A percentile compares a stretch with the other conserved stretches of the same genome.
These are phyloP conservation scores for Telenomus remus DNA, from an alignment of 1,140 invertebrate genomes.

Conservation along the genomic window DNA sequence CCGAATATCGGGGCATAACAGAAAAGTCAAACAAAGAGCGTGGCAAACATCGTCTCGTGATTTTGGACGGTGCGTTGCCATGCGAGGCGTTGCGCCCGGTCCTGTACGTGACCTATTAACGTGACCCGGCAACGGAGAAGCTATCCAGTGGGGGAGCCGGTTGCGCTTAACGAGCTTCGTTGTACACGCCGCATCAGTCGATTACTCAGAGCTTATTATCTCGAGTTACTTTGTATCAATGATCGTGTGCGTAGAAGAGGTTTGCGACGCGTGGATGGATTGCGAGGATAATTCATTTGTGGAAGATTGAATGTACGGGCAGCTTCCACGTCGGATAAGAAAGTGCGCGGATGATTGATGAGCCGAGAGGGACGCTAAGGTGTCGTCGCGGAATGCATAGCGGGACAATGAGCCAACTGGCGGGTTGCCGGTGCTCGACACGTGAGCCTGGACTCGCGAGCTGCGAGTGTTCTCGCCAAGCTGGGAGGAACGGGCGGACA, in stretches of 20 bases:
- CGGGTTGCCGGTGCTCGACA: constrained; percentile 52
- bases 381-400: constrained; percentile 44
- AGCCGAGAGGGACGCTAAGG: constrained; percentile 11
- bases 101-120: no score
- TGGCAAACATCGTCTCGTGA: background rate
- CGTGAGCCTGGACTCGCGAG: constrained; percentile 26
- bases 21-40: background rate
- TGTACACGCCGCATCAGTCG: no score
- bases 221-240: no score
- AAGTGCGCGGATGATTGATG: constrained; percentile 25
- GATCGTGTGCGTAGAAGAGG: no score
- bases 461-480: no score
- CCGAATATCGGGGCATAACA: constrained; percentile 15
- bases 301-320: background rate
- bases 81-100: no score
- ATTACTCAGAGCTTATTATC: no score
- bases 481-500: constrained; percentile 24
- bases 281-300: no score
- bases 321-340: background rate
- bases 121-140: no score
- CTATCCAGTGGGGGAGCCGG: no score
- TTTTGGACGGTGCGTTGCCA: background rate
- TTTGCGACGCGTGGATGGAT: no score
- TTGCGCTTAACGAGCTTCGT: no score
- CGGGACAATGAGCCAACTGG: constrained; percentile 46